Evolutionary conservation across 2,888 invertebrate species (phyloP).

Genomic region (Volucella inanis): DNA sequence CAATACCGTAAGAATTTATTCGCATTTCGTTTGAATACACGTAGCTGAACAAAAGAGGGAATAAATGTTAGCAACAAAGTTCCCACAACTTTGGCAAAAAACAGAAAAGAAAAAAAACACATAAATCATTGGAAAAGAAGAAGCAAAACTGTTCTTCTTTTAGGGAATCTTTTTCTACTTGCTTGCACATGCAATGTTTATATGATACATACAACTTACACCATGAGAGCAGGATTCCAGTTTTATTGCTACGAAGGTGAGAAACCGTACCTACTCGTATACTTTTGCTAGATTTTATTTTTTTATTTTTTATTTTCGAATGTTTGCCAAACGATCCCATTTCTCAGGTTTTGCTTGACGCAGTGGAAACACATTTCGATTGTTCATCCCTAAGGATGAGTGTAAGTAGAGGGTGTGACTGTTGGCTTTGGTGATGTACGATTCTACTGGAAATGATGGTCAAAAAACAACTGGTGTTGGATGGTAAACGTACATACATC

Average conservation of each 20-base stretch:
- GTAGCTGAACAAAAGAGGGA: neutral
- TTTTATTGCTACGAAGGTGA: conserved; percentile 62
- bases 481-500: neutral
- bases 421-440: conserved; percentile 21
- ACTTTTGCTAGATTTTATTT: conserved; percentile 40
- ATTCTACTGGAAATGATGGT: conserved; percentile 41
- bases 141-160: conserved; percentile 29
- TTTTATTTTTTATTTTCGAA: neutral
- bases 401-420: conserved; percentile 5
- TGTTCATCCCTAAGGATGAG: conserved; percentile 32
- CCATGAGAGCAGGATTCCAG: conserved; percentile 23
- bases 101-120: too few relatives aligned
- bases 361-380: conserved; percentile 31
- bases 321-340: conserved; percentile 7
- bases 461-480: conserved; percentile 30
- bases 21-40: conserved; percentile 34
- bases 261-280: conserved; percentile 27
- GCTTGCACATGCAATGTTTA: conserved; percentile 31
- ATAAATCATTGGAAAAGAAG: conserved; percentile 60
- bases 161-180: conserved; percentile 13
- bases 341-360: conserved; percentile 23
- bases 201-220: neutral
- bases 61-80: conserved; percentile 51
- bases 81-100: conserved; percentile 63
- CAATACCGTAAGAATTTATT: conserved; percentile 25